Percentiles rank a stretch among this genome's conserved stretches.
phyloP scores from a whole-genome alignment of 2,888 invertebrate genomes.

The Dicyrtomina minuta region DNA sequence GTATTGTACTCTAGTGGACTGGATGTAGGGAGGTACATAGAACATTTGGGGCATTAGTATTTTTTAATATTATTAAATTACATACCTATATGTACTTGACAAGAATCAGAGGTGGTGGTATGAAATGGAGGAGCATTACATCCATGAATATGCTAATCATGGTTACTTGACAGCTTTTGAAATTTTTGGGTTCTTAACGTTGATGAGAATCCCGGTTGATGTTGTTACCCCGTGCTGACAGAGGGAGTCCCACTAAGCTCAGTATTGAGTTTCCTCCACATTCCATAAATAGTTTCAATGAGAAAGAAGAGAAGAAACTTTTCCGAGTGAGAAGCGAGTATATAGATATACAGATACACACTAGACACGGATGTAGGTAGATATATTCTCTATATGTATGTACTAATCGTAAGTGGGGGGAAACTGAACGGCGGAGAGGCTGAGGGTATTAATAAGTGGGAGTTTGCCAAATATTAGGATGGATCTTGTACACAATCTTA shows the following conservation, averaged over 20 bases:
- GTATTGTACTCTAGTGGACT: too few relatives aligned
- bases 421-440: background rate
- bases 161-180: slow-evolving; percentile 34
- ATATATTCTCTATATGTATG: too few relatives aligned
- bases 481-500: slow-evolving; percentile 17
- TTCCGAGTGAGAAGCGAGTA: background rate
- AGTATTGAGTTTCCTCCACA: slow-evolving; percentile 42
- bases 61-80: too few relatives aligned
- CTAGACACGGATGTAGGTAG: background rate
- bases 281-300: slow-evolving; percentile 43
- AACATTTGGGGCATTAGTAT: too few relatives aligned
- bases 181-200: slow-evolving; percentile 21
- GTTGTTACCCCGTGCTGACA: slow-evolving; percentile 42
- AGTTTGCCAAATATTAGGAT: slow-evolving; percentile 22
- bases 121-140: slow-evolving; percentile 4
- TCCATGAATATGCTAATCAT: slow-evolving; percentile 39
- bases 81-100: too few relatives aligned
- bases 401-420: background rate
- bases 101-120: too few relatives aligned
- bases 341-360: too few relatives aligned
- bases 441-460: slow-evolving; percentile 15
- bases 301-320: background rate
- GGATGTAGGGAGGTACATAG: too few relatives aligned
- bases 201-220: slow-evolving; percentile 33
- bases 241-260: slow-evolving; percentile 27